Evolutionary conservation across 2,888 invertebrate genomes (phyloP), one percentile per base, ranked within the genome.

Genomic region (Caradrina kadenii): DNA sequence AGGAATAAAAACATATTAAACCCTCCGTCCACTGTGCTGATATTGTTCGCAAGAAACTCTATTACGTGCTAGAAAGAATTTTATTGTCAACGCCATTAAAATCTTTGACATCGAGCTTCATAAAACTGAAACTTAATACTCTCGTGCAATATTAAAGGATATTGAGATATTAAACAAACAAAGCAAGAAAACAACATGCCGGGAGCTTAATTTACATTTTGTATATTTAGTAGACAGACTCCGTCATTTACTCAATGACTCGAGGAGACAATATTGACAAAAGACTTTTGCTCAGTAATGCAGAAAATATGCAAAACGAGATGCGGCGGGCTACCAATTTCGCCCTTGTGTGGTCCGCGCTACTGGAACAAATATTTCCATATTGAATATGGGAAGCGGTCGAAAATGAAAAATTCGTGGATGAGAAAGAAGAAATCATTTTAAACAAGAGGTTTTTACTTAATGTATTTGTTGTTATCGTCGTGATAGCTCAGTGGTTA

Each of bases 251-350:
- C 85, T 84, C 90, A 91, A 91, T 92, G 91, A 91, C 82, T 90
- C 89, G 89, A 83, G 84, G 81, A 90, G 91, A 90, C 93, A 93
- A 94, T 94, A 94, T 95, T 95, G 94, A 94, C 94, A 93, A 94
- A 93, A 92, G 91, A 90, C 90, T 91, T 88, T 90, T 86, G 90
- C 86, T 89, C 88, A 86, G 90, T 93, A 92, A 93, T 93, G 93
- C 92, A 92, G 91, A 92, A 93, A 93, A 94, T 94, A 94, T 94
- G 93, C 93, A 94, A 93, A 94, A 89, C 88, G 85, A 91, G 86
- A 89, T 84, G 86, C 86, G 75, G 72, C 82, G 80, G 83, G 82
- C 89, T 86, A 88, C 89, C 90, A 87, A 91, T 89, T 90, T 89
- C 80, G 86, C 81, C 89, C 89, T 86, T 92, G 93, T 93, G 93